Conservation (phyloP, 2,797 vertebrate species). For the Liasis olivaceus region DNA sequence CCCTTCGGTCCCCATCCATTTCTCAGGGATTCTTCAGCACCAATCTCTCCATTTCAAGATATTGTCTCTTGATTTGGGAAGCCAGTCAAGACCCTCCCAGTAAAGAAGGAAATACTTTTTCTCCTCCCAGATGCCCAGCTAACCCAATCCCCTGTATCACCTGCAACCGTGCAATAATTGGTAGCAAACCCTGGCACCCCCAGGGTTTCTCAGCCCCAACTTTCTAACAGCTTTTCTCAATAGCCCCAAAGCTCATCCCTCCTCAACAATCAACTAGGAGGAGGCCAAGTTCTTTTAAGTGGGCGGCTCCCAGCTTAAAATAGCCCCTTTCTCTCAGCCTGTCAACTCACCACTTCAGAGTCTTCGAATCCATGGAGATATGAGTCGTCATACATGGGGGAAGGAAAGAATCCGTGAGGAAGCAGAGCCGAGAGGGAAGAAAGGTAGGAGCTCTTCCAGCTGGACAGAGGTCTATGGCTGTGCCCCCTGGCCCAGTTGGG, state of each 20-base stretch:
- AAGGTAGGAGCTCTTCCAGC: slow-evolving; percentile 24
- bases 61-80: background rate
- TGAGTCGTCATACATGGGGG: slow-evolving; percentile 77
- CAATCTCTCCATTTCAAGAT: background rate
- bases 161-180: background rate
- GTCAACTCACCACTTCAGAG: slow-evolving; percentile 73
- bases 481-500: slow-evolving; percentile 45
- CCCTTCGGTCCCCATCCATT: background rate
- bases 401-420: slow-evolving; percentile 7
- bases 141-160: no score
- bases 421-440: background rate
- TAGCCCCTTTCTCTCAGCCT: slow-evolving; percentile 28
- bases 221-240: background rate
- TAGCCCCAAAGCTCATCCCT: background rate
- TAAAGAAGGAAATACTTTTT: background rate
- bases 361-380: slow-evolving; percentile 77
- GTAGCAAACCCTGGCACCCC: background rate
- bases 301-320: slow-evolving; percentile 29
- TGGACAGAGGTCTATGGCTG: slow-evolving; percentile 17
- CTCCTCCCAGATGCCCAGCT: background rate
- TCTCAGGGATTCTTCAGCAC: slow-evolving; percentile 9
- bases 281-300: slow-evolving; percentile 5
- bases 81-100: background rate
- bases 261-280: background rate
- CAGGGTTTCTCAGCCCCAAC: background rate